These are phyloP conservation scores for Hydra vulgaris DNA, from an alignment of 30 jellyfish, hydroid and myxozoan species.

Conservation along the genomic window DNA sequence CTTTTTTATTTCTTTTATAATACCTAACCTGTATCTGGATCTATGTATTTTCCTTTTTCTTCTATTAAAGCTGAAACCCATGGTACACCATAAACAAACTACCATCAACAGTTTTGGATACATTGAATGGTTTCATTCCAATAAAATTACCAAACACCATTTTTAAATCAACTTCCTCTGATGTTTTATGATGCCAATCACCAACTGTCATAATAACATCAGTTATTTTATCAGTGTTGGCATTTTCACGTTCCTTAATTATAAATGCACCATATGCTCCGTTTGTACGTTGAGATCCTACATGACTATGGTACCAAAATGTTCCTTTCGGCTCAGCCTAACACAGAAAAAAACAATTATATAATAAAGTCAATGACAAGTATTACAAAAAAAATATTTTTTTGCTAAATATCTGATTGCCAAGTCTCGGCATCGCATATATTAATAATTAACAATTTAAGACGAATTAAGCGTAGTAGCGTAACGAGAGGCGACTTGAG, in stretches of 20 bases:
- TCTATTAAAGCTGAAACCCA: constrained; percentile 90
- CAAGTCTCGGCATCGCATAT: too few relatives aligned
- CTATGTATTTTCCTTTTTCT: constrained; percentile 66
- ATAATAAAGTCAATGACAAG: too few relatives aligned
- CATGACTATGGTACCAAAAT: constrained; percentile 93
- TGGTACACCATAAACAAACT: constrained; percentile 80
- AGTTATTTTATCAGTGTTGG: constrained; percentile 30
- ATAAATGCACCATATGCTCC: constrained; percentile 88
- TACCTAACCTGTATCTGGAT: constrained; percentile 64
- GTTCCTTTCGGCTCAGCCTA: constrained; percentile 94
- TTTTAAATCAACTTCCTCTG: constrained; percentile 66
- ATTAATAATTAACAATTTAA: too few relatives aligned
- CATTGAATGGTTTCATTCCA: constrained; percentile 28
- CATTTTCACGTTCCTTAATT: constrained; percentile 64
- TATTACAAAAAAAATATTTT: too few relatives aligned
- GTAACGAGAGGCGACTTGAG: too few relatives aligned
- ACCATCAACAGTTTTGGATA: constrained; percentile 74
- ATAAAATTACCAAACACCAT: constrained; percentile 67
- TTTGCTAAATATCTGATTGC: too few relatives aligned
- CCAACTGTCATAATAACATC: constrained; percentile 88
- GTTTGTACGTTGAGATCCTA: constrained; percentile 83
- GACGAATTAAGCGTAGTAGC: too few relatives aligned
- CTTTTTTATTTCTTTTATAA: too few relatives aligned
- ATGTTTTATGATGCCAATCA: constrained; percentile 96
- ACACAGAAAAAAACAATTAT: too few relatives aligned